Percentiles rank a stretch among this genome's conserved stretches.
Evolutionary conservation across 1,140 invertebrate species (phyloP).

Genomic region (Drosophila kohkoa): DNA sequence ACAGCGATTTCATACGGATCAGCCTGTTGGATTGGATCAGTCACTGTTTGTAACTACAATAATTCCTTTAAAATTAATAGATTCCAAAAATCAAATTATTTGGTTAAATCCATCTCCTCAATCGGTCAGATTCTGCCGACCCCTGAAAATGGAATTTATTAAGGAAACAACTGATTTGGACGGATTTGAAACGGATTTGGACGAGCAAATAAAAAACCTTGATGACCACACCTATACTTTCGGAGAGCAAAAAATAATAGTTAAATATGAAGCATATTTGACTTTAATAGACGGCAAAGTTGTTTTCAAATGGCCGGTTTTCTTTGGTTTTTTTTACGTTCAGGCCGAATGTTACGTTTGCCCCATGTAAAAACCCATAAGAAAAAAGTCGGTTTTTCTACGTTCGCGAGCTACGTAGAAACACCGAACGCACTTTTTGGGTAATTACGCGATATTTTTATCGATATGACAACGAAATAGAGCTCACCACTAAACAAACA

Average conservation of each 20-base stretch:
- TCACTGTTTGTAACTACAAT: slow-evolving; percentile 20
- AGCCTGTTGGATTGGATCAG: neutral
- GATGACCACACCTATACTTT: neutral
- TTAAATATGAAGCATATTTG: slow-evolving; percentile 9
- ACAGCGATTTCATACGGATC: neutral
- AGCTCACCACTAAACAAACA: too few species aligned
- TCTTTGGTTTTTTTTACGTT: too few species aligned
- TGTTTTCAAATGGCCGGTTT: too few species aligned
- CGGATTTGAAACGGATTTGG: slow-evolving; percentile 14
- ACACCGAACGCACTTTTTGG: too few species aligned
- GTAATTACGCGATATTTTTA: too few species aligned
- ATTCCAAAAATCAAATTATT: slow-evolving; percentile 7
- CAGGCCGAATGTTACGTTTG: too few species aligned
- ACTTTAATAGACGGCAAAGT: slow-evolving; percentile 34
- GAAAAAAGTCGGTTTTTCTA: too few species aligned
- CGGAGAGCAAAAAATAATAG: slow-evolving; percentile 7
- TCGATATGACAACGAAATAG: too few species aligned
- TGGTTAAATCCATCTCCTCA: slow-evolving; percentile 27
- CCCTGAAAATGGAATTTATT: slow-evolving; percentile 2
- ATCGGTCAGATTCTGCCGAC: too few species aligned
- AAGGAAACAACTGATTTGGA: slow-evolving; percentile 22
- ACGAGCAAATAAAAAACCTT: neutral
- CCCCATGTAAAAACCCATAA: too few species aligned
- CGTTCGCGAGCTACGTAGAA: too few species aligned
- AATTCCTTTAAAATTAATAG: slow-evolving; percentile 22